Percentiles rank a stretch among this genome's conserved stretches.
These are phyloP conservation scores for Caenorhabditis inopinata DNA, from an alignment of 1,140 invertebrate species.

Conservation along the genomic window DNA sequence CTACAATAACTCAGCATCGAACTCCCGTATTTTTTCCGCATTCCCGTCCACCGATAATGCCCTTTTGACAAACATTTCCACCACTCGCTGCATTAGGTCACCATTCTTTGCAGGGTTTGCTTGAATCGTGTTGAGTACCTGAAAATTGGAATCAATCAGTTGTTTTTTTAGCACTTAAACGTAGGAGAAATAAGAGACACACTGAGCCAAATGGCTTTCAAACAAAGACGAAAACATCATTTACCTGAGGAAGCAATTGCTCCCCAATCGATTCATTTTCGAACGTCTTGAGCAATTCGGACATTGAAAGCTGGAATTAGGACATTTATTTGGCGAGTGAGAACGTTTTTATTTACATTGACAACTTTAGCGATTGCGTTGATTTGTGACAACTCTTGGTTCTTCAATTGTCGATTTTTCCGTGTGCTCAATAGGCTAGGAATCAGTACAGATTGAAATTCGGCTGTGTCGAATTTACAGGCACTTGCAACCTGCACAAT, in stretches of 20 bases:
- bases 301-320: not conserved
- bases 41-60: not conserved
- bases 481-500: slow-evolving; percentile 2
- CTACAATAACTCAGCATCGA: not conserved
- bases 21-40: not conserved
- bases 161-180: not conserved
- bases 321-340: too few species aligned
- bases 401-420: not conserved
- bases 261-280: slow-evolving; percentile 28
- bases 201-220: not conserved
- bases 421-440: not conserved
- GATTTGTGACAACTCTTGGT: slow-evolving; percentile 10
- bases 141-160: not conserved
- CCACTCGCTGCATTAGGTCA: slow-evolving; percentile 4
- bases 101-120: not conserved
- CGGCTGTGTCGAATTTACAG: slow-evolving; percentile 8
- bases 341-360: not conserved
- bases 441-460: slow-evolving; percentile 21
- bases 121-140: slow-evolving; percentile 17
- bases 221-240: not conserved
- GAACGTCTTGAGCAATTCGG: slow-evolving; percentile 6
- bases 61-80: slow-evolving; percentile 13
- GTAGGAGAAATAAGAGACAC: not conserved
- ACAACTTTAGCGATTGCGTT: not conserved
- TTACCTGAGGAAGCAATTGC: slow-evolving; percentile 15